Evolutionary conservation across 2,797 vertebrate species (phyloP).

Genomic region (Sitta carolinensis): DNA sequence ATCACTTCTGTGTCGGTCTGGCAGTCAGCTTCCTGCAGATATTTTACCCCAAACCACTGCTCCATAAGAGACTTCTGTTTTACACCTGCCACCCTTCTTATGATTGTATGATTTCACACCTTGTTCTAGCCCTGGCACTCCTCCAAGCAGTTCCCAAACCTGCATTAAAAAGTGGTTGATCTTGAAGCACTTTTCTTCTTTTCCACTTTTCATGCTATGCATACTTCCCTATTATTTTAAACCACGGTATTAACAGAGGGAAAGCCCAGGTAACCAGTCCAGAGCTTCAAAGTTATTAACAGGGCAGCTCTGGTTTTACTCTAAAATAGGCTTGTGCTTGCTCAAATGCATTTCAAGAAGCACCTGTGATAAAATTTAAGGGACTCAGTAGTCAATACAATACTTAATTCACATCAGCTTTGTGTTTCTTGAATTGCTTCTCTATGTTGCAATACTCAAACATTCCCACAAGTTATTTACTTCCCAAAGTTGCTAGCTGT

Average conservation of each 20-base stretch:
- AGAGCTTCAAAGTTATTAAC: background rate
- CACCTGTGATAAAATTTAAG: background rate
- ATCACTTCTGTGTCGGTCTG: conserved; percentile 51
- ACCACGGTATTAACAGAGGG: background rate
- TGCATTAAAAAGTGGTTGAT: conserved; percentile 56
- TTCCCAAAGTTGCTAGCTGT: background rate
- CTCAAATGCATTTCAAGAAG: background rate
- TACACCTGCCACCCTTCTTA: conserved; percentile 59
- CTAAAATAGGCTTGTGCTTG: background rate
- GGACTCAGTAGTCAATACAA: background rate
- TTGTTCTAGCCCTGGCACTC: conserved; percentile 43
- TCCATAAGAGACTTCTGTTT: conserved; percentile 65
- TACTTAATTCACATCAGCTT: background rate
- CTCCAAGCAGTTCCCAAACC: conserved; percentile 36
- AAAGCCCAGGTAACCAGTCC: background rate
- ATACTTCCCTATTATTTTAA: conserved; percentile 43
- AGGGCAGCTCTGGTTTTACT: background rate
- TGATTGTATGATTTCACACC: conserved; percentile 61
- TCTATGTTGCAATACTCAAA: background rate
- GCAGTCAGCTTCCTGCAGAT: conserved; percentile 54
- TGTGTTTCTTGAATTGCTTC: background rate
- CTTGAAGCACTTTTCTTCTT: conserved; percentile 44
- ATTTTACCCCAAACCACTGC: conserved; percentile 24
- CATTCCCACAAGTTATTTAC: background rate
- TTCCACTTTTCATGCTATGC: background rate